Conservation (phyloP, 2,888 invertebrate genomes). For the Myopa tessellatipennis region DNA sequence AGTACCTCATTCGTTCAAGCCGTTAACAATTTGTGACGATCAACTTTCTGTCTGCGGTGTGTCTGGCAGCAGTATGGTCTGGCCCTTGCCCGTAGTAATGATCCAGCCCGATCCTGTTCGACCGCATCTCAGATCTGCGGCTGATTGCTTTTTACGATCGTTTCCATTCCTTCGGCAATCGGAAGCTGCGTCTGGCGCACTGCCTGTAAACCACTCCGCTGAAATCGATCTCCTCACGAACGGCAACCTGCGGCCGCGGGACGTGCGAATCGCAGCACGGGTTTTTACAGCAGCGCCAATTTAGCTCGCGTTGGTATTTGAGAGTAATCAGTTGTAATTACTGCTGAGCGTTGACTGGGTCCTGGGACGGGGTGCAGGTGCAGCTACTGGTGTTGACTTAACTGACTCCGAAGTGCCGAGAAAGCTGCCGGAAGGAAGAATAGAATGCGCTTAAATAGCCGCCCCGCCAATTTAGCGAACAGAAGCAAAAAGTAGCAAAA, state of each 20-base stretch:
- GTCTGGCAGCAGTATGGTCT: background rate
- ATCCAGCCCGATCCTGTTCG: background rate
- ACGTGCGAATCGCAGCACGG: background rate
- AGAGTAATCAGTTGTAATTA: conserved; percentile 39
- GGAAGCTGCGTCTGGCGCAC: background rate
- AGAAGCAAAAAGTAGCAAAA: conserved; percentile 12
- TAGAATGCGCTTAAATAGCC: conserved; percentile 19
- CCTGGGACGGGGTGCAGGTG: conserved; percentile 21
- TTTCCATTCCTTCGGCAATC: conserved; percentile 26
- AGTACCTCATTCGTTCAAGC: conserved; percentile 31
- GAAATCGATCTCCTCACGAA: conserved; percentile 35
- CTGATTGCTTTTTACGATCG: conserved; percentile 37
- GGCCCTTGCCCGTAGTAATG: background rate
- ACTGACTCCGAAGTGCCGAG: conserved; percentile 4
- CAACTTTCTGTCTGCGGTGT: conserved; percentile 7
- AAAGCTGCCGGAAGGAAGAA: conserved; percentile 18
- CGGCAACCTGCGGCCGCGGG: background rate
- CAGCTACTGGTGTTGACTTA: conserved; percentile 31
- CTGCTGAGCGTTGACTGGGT: conserved; percentile 22
- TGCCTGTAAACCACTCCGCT: conserved; percentile 3
- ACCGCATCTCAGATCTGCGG: conserved; percentile 12
- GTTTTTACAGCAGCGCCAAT: background rate
- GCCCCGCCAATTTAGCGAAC: background rate
- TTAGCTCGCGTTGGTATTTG: conserved; percentile 28
- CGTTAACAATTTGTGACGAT: conserved; percentile 34